phyloP scores from a whole-genome alignment of 92 coral and sea anemone genomes.

The Porites cylindrica region DNA sequence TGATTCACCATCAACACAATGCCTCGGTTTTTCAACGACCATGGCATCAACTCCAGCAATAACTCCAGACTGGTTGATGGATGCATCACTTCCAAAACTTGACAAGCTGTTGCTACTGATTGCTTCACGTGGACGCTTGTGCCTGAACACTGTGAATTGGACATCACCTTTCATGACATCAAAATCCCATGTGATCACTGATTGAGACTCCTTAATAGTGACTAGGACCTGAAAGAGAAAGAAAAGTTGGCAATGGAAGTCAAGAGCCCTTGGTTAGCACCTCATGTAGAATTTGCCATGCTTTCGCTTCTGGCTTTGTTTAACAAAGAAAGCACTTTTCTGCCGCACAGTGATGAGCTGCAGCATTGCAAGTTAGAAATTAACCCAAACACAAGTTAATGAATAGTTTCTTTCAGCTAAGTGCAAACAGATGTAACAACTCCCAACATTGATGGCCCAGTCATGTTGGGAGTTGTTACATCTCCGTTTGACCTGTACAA shows the following conservation, averaged over 20 bases:
- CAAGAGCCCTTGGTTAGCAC: not conserved
- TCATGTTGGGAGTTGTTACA: no score
- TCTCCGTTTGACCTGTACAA: no score
- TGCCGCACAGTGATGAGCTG: no score
- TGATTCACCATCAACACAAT: slow-evolving; percentile 95
- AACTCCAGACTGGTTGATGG: slow-evolving; percentile 85
- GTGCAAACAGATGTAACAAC: no score
- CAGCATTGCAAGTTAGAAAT: no score
- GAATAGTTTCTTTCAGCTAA: no score
- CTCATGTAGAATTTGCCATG: not conserved
- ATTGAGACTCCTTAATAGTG: slow-evolving; percentile 93
- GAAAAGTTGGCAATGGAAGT: not conserved
- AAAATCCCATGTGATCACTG: slow-evolving; percentile 99
- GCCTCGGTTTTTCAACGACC: slow-evolving; percentile 96
- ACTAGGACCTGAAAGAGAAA: slow-evolving; percentile 77
- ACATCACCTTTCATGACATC: slow-evolving; percentile 97
- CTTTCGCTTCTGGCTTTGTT: no score
- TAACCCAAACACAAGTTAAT: no score
- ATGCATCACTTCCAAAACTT: slow-evolving; percentile 87
- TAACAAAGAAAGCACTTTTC: no score
- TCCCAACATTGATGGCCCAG: no score
- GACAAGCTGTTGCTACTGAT: slow-evolving; percentile 87
- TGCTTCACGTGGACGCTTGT: slow-evolving; percentile 98
- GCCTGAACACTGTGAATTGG: slow-evolving; percentile 94
- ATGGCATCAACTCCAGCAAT: slow-evolving; percentile 99